phyloP scores from a whole-genome alignment of 2,797 vertebrate genomes.

The Micrastur ruficollis region DNA sequence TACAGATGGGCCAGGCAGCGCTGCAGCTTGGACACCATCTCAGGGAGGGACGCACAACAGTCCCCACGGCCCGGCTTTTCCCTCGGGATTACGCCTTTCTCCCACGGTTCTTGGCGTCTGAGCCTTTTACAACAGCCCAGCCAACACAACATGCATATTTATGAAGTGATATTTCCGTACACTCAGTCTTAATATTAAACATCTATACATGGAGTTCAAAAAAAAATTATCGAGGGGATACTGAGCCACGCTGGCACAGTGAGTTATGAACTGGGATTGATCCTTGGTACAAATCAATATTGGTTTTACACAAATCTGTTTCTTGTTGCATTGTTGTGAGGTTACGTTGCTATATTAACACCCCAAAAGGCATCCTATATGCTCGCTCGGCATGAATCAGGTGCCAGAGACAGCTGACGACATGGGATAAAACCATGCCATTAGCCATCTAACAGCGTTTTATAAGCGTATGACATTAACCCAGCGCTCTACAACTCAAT shows the following conservation, averaged over 20 bases:
- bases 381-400: not conserved
- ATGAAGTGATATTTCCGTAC: not conserved
- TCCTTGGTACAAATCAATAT: constrained; percentile 55
- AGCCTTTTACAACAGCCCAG: not conserved
- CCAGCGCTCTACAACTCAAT: not conserved
- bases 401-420: not conserved
- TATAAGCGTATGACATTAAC: constrained; percentile 14
- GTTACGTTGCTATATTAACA: not conserved
- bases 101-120: accelerated
- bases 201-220: not conserved
- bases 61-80: not conserved
- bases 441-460: constrained; percentile 18
- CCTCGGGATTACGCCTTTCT: not conserved
- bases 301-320: constrained; percentile 1
- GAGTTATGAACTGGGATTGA: constrained; percentile 54
- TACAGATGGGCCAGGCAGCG: not conserved
- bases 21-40: not conserved
- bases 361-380: not conserved
- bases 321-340: not conserved
- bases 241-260: not conserved
- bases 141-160: not conserved
- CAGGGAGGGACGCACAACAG: not conserved
- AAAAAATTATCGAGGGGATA: not conserved
- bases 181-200: not conserved
- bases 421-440: not conserved